These are phyloP conservation scores for Syrista parreyssii DNA, from an alignment of 2,888 invertebrate species.

Conservation along the genomic window DNA sequence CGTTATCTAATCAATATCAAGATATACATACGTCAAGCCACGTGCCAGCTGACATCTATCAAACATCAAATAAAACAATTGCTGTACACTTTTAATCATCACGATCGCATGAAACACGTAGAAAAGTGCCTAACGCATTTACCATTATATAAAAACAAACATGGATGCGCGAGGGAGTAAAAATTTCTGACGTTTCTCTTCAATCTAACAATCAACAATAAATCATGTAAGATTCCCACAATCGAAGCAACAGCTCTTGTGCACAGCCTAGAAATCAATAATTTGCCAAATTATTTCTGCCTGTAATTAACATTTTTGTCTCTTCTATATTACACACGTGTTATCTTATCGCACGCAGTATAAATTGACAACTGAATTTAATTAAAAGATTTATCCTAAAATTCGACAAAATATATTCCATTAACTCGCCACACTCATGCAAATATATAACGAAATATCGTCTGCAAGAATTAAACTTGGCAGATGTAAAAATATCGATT, in stretches of 20 bases:
- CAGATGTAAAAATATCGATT: not conserved
- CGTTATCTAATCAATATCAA: not conserved
- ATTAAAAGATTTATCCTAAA: not conserved
- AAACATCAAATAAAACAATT: not conserved
- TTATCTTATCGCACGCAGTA: not conserved
- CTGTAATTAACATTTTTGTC: too few relatives aligned
- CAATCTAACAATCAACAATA: not conserved
- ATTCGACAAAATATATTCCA: not conserved
- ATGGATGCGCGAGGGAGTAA: too few relatives aligned
- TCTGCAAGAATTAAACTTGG: not conserved
- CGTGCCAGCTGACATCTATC: not conserved
- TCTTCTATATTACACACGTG: not conserved
- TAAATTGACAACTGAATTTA: not conserved
- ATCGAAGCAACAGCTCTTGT: too few relatives aligned
- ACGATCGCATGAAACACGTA: not conserved
- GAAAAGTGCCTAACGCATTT: not conserved
- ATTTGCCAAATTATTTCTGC: too few relatives aligned
- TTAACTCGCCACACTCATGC: not conserved
- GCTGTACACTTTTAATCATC: not conserved
- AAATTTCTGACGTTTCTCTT: not conserved
- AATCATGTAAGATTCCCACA: not conserved
- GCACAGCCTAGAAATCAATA: too few relatives aligned
- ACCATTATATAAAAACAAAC: not conserved
- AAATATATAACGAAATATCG: not conserved
- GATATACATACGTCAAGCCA: not conserved